phyloP scores from a whole-genome alignment of 2,113 vertebrate species.

The Marmota flaviventris region DNA sequence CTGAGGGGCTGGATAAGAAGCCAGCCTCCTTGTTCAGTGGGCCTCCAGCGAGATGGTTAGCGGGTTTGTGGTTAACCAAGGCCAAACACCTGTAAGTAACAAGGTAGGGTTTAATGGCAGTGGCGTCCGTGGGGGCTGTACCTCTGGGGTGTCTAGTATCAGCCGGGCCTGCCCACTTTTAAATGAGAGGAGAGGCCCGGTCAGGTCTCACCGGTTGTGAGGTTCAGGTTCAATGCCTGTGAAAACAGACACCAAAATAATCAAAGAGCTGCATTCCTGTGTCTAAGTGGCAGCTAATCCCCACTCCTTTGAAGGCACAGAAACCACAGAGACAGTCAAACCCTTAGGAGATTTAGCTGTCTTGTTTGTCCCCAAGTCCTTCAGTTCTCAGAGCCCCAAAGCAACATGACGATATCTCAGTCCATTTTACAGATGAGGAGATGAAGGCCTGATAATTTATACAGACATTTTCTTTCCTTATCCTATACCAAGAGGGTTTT shows the following conservation, averaged over 20 bases:
- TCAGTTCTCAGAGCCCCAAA: not conserved
- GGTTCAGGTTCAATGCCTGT: slow-evolving; percentile 66
- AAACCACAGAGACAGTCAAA: slow-evolving; percentile 40
- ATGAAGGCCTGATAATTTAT: not conserved
- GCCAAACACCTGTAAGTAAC: slow-evolving; percentile 60
- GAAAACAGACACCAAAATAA: slow-evolving; percentile 76
- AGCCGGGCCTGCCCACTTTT: slow-evolving; percentile 43
- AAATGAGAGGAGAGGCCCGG: not conserved
- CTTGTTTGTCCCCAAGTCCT: not conserved
- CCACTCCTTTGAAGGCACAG: slow-evolving; percentile 43
- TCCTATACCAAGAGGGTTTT: not conserved
- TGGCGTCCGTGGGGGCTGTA: not conserved
- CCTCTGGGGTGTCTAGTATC: slow-evolving; percentile 63
- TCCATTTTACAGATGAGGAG: not conserved
- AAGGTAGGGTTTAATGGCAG: slow-evolving; percentile 32
- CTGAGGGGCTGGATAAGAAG: slow-evolving; percentile 54
- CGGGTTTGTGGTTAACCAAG: slow-evolving; percentile 80
- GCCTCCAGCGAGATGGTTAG: not conserved
- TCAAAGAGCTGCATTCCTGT: slow-evolving; percentile 67
- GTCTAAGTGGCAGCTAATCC: slow-evolving; percentile 68
- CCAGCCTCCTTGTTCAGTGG: not conserved
- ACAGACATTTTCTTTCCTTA: not conserved
- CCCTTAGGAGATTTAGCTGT: not conserved
- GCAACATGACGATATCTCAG: not conserved
- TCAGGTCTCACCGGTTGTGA: slow-evolving; percentile 6